Evolutionary conservation across 2,113 vertebrate genomes (phyloP), one percentile per base, ranked within the genome.

Genomic region (Tyrannus savana): DNA sequence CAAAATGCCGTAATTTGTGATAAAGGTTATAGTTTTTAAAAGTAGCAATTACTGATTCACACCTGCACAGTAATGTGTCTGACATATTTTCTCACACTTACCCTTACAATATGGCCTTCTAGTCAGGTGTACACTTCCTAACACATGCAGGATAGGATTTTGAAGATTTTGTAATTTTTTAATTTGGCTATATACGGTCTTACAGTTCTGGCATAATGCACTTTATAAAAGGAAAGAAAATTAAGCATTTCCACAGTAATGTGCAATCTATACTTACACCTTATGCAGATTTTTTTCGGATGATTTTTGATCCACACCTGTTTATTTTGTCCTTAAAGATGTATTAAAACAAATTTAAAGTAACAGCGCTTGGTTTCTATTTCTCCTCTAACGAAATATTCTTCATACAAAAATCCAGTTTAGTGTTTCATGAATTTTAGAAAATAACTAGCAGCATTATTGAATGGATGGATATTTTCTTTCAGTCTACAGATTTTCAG

Each of bases 281-380:
- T 88, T 81, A 42, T 9, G 73, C 86, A 90, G 68, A 77, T 68
- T 75, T 87, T 92, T 95, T 88, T 60, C 85, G 75, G 69, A 71
- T 49, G 2, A 62, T 89, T 94, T 96, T 96, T 89, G 69, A 84
- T 89, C 80, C 69, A 84, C 76, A 72, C 47, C 17, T 90, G 60
- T 94, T 94, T 82, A 72, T 93, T 96, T 94, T 94, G 69, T 88
- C 60, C 72, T 93, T 79, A 78, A 90, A 91, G 47, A 81, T 35
- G 17, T 52, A 94, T 95, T 96, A 96, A 97, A 96, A 87, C 22
- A 19, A 27, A 60, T 89, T 96, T 76, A 78, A 96, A 94, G 56
- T 94, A 96, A 63, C 18, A 73, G 11, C 60, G 24, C 16, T 75
- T 89, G 41, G 66, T 84, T 41, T 86, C 30, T 35, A 3, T 72